Percentiles rank a stretch among this genome's conserved stretches.
Conservation (phyloP, 53 echinoderm and acorn worm species). For the Temnopleurus reevesii region DNA sequence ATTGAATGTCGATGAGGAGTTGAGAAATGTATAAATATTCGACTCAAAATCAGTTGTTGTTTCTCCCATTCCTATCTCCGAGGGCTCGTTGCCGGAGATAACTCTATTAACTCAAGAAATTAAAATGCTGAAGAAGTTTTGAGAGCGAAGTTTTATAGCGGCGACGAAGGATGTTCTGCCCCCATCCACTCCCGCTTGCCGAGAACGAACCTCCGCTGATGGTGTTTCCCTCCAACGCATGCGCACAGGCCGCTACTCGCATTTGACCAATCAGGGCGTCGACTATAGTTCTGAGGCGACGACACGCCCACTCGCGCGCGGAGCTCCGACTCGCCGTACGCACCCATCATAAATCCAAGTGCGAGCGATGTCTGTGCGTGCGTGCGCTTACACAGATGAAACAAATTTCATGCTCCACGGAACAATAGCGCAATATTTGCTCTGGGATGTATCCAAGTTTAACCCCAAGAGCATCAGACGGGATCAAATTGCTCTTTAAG, state of each 20-base stretch:
- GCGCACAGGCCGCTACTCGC: not conserved
- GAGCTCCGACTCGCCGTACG: not conserved
- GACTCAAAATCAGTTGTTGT: not conserved
- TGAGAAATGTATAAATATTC: not conserved
- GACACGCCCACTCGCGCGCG: constrained; percentile 34
- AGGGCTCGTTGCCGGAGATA: constrained; percentile 5
- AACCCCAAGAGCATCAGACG: constrained; percentile 17
- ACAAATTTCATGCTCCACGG: not conserved
- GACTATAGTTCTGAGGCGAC: no score
- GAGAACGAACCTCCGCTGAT: not conserved
- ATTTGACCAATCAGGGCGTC: constrained; percentile 1
- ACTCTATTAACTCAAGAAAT: not conserved
- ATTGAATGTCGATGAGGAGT: not conserved
- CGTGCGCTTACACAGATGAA: not conserved
- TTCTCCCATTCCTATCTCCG: constrained; percentile 8
- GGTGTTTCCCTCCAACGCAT: not conserved
- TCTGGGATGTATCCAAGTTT: constrained; percentile 49
- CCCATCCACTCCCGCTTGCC: not conserved
- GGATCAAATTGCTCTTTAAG: constrained; percentile 36
- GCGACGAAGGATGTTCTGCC: constrained; percentile 13
- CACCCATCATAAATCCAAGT: not conserved
- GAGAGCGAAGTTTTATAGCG: constrained; percentile 45
- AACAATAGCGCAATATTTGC: constrained; percentile 26
- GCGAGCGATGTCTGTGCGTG: constrained; percentile 26
- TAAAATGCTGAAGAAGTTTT: constrained; percentile 37